Evolutionary conservation across 2,888 invertebrate genomes (phyloP), one percentile per base, ranked within the genome.

Genomic region (Brachyptera putata): DNA sequence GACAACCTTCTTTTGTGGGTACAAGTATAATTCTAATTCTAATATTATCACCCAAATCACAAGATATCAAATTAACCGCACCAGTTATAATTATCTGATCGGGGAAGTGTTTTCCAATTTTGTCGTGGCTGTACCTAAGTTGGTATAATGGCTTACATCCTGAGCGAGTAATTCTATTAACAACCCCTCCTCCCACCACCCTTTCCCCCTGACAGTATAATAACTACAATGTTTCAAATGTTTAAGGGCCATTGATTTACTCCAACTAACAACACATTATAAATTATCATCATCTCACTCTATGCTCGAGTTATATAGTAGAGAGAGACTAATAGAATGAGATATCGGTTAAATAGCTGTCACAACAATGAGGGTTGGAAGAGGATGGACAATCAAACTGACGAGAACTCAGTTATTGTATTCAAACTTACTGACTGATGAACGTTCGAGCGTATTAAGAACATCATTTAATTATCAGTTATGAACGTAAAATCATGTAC

Each of bases 251-350:
- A 57, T 57, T 57, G 57, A 57, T 57, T 57, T 57, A 53, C 36
- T 5, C 53, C n/a, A n/a, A n/a, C n/a, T 53, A 57, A 57, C 57
- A 48, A 57, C 57, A 57, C 57, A 57, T 57, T 57, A 57, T 57
- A 57, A 57, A 57, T 57, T 57, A 57, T 57, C 34, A 57, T 57
- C 57, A 53, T 53, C 53, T 53, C 53, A 53, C 53, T 53, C 21
- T n/a, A n/a, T n/a, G n/a, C n/a, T n/a, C n/a, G n/a, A n/a, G n/a
- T n/a, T n/a, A n/a, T n/a, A n/a, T 14, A 18, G 34, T 22, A 5
- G 16, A 36, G 53, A 36, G 14, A 18, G 13, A 30, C 36, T 53
- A 53, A 34, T 53, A 21, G 53, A 34, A 34, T 34, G 34, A 34
- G 34, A 34, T 53, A 53, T 34, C 34, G 53, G 53, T 53, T 53